These are phyloP conservation scores for Nixonia krombeini DNA, from an alignment of 1,140 invertebrate species.

Conservation along the genomic window DNA sequence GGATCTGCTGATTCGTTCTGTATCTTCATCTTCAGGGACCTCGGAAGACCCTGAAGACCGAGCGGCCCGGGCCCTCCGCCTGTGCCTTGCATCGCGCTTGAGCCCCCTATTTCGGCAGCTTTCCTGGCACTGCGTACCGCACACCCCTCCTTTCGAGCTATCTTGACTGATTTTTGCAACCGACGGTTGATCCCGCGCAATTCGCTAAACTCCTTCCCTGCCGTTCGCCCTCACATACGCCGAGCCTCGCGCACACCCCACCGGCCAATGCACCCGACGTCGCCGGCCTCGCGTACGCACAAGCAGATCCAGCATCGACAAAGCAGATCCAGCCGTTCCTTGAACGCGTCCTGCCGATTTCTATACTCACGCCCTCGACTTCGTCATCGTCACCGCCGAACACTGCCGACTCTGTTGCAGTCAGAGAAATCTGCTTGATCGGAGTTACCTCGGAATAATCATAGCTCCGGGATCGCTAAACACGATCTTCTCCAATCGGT, in stretches of 20 bases:
- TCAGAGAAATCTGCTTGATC: too few relatives aligned
- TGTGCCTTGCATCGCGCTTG: slow-evolving; percentile 61
- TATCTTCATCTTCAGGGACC: slow-evolving; percentile 74
- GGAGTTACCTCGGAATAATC: too few relatives aligned
- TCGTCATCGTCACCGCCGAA: too few relatives aligned
- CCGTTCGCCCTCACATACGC: not conserved
- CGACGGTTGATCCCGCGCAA: slow-evolving; percentile 17
- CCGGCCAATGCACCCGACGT: not conserved
- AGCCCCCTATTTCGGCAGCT: slow-evolving; percentile 46
- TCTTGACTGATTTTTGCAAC: slow-evolving; percentile 51
- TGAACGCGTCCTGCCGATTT: too few relatives aligned
- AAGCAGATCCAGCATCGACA: too few relatives aligned
- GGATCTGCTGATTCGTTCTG: slow-evolving; percentile 72
- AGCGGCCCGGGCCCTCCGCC: slow-evolving; percentile 64
- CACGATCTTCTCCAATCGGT: too few relatives aligned
- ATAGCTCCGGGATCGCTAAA: too few relatives aligned
- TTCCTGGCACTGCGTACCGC: slow-evolving; percentile 44
- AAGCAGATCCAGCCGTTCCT: too few relatives aligned
- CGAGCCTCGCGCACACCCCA: too few relatives aligned
- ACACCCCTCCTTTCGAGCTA: slow-evolving; percentile 56
- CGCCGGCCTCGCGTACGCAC: not conserved
- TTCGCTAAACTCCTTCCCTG: not conserved
- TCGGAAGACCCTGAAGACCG: slow-evolving; percentile 67
- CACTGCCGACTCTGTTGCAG: too few relatives aligned
- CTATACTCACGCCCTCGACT: too few relatives aligned